Base-by-base conservation (phyloP, 2,888 invertebrate genomes). In the Drosophila tripunctata region DNA sequence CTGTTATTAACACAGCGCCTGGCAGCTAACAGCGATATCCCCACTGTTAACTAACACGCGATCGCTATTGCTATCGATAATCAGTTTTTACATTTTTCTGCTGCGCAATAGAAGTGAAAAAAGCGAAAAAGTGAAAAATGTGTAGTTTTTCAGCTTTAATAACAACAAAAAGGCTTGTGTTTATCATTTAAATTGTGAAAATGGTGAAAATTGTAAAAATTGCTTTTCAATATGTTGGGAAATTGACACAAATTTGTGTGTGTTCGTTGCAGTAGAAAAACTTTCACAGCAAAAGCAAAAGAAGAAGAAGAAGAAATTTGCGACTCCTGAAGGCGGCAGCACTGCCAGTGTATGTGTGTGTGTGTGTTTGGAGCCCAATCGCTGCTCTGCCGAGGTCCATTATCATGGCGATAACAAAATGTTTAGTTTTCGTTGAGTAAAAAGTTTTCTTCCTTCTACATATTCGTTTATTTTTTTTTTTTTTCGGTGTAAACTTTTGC, bases 391-490 rank as follows among this genome's bases (percentile, higher is more conserved):
- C 64, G 54, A 57, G 60, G 77, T 82, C 83, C 77, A 82, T 82
- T 82, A 82, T 83, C 81, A 62, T 60, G 56, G 78, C 83, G 81
- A 82, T 82, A 82, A 82, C 81, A 83, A 83, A 82, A 82, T 82
- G 78, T 82, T 82, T 82, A 83, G 81, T 81, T 82, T 81, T 78
- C 83, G 80, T 76, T 75, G 71, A 68, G 78, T 67, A 67, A 24
- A 62, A 83, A 76, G 60, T 50, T 72, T 27, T 27, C 10, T 27
- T 27, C 10, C 27, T 27, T 27, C n/a, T n/a, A n/a, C n/a, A n/a
- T n/a, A n/a, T n/a, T n/a, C n/a, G n/a, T n/a, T n/a, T n/a, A n/a
- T n/a, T n/a, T n/a, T 3, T 27, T 27, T 27, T 27, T 10, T 79
- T 75, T 78, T 80, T 77, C 40, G 69, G 61, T 72, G 75, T 70